These are phyloP conservation scores for Marasmarcha lunaedactyla DNA, from an alignment of 2,888 invertebrate species.

Conservation along the genomic window DNA sequence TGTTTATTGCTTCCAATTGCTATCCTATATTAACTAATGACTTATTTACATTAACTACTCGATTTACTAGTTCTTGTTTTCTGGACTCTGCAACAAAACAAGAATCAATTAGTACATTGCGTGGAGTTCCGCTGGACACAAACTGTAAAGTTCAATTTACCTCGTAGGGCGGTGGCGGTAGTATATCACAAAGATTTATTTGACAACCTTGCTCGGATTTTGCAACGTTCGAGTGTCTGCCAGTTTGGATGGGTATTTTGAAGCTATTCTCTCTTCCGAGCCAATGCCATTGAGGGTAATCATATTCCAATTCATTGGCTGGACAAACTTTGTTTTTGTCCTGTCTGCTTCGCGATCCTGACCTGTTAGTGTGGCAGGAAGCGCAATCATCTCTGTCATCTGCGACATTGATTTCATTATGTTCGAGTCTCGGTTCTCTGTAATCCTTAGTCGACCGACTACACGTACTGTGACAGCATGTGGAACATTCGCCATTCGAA, in stretches of 20 bases:
- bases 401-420: slow-evolving; percentile 51
- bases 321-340: slow-evolving; percentile 65
- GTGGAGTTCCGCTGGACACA: background rate
- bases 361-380: slow-evolving; percentile 60
- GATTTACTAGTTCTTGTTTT: slow-evolving; percentile 37
- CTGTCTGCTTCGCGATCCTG: slow-evolving; percentile 58
- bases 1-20: slow-evolving; percentile 41
- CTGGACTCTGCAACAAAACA: slow-evolving; percentile 50
- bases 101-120: background rate
- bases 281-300: slow-evolving; percentile 67
- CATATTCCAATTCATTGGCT: slow-evolving; percentile 61
- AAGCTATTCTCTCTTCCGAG: slow-evolving; percentile 64
- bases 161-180: slow-evolving; percentile 74
- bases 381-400: slow-evolving; percentile 60
- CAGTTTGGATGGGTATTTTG: slow-evolving; percentile 62
- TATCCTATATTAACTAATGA: slow-evolving; percentile 6
- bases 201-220: slow-evolving; percentile 66
- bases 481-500: slow-evolving; percentile 62
- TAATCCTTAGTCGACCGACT: slow-evolving; percentile 63
- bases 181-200: slow-evolving; percentile 75
- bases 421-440: slow-evolving; percentile 54
- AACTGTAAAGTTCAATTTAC: slow-evolving; percentile 47
- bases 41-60: slow-evolving; percentile 19
- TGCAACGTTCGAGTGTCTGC: slow-evolving; percentile 58
- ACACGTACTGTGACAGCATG: slow-evolving; percentile 61